Percentiles rank a stretch among this genome's conserved stretches.
phyloP scores from a whole-genome alignment of 2,113 vertebrate genomes.

The western clawed frog (Xenopus tropicalis) region UCB_Xtro_10.0 CM004444.2:116487001-116487500 shows the following conservation, averaged over 20 bases:
- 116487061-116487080: constrained; percentile 40
- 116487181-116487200: constrained; percentile 25
- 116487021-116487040: constrained; percentile 33
- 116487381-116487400: too few species aligned
- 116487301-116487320: neutral
- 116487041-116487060: constrained; percentile 21
- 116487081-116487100: constrained; percentile 33
- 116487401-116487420: too few species aligned
- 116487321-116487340: neutral
- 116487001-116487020: constrained; percentile 8
- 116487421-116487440: too few species aligned
- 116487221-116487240: constrained; percentile 24
- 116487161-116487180: constrained; percentile 24
- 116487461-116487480: too few species aligned
- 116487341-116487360: too few species aligned
- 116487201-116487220: constrained; percentile 31
- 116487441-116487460: too few species aligned
- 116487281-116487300: too few species aligned
- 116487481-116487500: too few species aligned
- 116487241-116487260: constrained; percentile 16
- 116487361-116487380: too few species aligned
- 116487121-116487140: constrained; percentile 30
- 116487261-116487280: constrained; percentile 8
- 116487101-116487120: constrained; percentile 20
- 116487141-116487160: constrained; percentile 38